A percentile compares a stretch with the other conserved stretches of the same genome.
Evolutionary conservation across 2,113 vertebrate species (phyloP).

Genomic region (Clinocottus analis): DNA sequence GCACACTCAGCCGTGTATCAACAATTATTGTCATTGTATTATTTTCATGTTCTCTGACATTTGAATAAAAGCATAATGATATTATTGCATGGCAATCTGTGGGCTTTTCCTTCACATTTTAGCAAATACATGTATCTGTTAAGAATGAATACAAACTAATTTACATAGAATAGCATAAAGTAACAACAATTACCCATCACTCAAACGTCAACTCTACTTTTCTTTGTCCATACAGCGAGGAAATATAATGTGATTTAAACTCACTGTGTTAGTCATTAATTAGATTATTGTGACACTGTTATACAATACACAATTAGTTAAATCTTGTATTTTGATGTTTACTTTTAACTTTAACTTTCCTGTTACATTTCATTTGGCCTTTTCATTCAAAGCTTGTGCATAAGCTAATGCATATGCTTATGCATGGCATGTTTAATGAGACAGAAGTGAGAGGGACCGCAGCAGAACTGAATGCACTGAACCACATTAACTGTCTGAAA

Average conservation of each 20-base stretch:
- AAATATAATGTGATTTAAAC: not conserved
- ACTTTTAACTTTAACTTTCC: no score
- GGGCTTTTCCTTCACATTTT: not conserved
- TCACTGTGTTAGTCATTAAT: not conserved
- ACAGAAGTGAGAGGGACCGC: no score
- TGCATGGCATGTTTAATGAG: no score
- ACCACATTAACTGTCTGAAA: no score
- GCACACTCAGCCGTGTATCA: not conserved
- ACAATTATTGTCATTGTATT: not conserved
- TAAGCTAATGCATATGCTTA: no score
- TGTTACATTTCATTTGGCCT: no score
- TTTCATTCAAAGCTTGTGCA: no score
- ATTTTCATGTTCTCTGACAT: not conserved
- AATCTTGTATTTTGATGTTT: no score
- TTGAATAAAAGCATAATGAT: conserved; percentile 1
- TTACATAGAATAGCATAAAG: no score
- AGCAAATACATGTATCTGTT: not conserved
- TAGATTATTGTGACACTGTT: not conserved
- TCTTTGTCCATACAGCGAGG: not conserved
- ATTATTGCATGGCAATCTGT: not conserved
- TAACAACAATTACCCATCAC: not conserved
- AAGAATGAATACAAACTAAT: no score
- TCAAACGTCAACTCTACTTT: not conserved
- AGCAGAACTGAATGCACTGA: no score
- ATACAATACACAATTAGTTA: not conserved